A percentile compares a stretch with the other conserved stretches of the same genome.
Conservation (phyloP, 1,140 invertebrate genomes). For the Leptopilina boulardi region DNA sequence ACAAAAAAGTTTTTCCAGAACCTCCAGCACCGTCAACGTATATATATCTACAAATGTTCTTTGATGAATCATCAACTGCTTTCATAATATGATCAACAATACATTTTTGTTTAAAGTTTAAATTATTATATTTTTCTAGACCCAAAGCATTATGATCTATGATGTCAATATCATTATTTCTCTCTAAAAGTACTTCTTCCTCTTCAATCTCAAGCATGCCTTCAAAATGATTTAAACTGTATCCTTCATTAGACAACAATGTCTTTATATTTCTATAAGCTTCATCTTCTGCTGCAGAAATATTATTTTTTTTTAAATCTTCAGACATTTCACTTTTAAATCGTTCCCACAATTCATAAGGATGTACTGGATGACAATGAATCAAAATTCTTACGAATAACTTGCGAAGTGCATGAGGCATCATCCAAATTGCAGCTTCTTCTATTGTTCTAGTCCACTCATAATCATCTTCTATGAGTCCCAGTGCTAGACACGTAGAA, state of each 20-base stretch:
- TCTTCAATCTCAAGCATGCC: not conserved
- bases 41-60: too few species aligned
- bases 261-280: not conserved
- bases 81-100: too few species aligned
- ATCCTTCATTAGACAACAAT: not conserved
- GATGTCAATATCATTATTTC: too few species aligned
- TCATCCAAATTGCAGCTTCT: conserved; percentile 38
- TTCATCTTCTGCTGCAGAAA: not conserved
- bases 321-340: conserved; percentile 35
- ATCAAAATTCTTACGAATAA: conserved; percentile 35
- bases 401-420: not conserved
- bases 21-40: too few species aligned
- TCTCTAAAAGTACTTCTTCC: too few species aligned
- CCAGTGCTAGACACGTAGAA: conserved; percentile 54
- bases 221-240: not conserved
- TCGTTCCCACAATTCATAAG: conserved; percentile 34
- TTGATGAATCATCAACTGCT: too few species aligned
- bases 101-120: too few species aligned
- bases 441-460: conserved; percentile 51
- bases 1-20: too few species aligned
- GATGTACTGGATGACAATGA: not conserved
- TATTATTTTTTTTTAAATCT: conserved; percentile 27
- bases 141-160: too few species aligned
- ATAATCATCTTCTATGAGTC: conserved; percentile 62
- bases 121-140: too few species aligned